Percentiles rank a stretch among this genome's conserved stretches.
Conservation (phyloP, 1,140 invertebrate genomes). For the Harlomillsia oculata region DNA sequence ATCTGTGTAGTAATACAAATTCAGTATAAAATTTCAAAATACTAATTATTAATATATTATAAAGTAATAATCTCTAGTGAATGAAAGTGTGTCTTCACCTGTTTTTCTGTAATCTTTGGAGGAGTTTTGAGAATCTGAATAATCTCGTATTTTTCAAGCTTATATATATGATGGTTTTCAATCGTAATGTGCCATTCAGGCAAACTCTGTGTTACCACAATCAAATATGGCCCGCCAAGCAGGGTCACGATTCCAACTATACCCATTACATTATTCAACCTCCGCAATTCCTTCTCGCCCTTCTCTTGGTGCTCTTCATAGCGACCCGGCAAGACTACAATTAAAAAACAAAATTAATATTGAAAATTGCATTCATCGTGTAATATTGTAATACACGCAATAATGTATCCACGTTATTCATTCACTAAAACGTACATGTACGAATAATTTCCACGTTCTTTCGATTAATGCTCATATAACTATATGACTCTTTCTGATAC, state of each 20-base stretch:
- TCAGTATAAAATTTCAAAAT: background rate
- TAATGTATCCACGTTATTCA: conserved; percentile 8
- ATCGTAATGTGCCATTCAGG: conserved; percentile 80
- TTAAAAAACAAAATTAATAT: background rate
- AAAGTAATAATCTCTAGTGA: background rate
- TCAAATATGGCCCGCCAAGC: conserved; percentile 74
- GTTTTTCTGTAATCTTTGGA: conserved; percentile 70
- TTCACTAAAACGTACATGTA: conserved; percentile 47
- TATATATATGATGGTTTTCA: conserved; percentile 75
- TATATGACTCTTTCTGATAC: conserved; percentile 35
- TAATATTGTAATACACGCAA: background rate
- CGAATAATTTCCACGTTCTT: conserved; percentile 55
- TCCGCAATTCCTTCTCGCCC: too few relatives aligned
- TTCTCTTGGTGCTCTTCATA: too few relatives aligned
- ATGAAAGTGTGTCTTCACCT: conserved; percentile 46
- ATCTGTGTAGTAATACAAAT: conserved; percentile 43
- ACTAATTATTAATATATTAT: background rate
- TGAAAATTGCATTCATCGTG: background rate
- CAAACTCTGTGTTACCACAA: conserved; percentile 77
- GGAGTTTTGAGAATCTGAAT: conserved; percentile 74
- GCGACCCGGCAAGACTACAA: conserved; percentile 36
- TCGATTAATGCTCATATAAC: conserved; percentile 62
- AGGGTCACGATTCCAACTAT: conserved; percentile 77
- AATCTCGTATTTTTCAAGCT: conserved; percentile 68
- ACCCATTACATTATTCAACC: conserved; percentile 66